Evolutionary conservation across 1,140 invertebrate species (phyloP), one percentile per base, ranked within the genome.

Genomic region (Papilio dardanus): DNA sequence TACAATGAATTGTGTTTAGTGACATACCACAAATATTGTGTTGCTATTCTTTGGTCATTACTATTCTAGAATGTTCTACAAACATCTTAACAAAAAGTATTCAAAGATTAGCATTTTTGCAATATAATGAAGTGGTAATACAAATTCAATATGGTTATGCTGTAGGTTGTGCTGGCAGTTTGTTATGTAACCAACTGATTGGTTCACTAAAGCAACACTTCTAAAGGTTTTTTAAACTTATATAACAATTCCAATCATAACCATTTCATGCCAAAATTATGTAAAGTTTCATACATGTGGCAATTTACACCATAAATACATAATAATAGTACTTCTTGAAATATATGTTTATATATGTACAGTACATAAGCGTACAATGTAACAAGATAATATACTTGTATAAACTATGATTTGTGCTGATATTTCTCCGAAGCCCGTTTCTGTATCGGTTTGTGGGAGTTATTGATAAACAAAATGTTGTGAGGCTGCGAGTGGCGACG

Each of bases 401-500:
- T 37, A 54, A 54, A 54, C 21, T 54, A 54, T 12, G 19, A 54
- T 54, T 54, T 24, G 19, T 3, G 50, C 50, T 24, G 50, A 54
- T 21, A 54, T 54, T 54, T 54, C 50, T 54, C 3, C 12, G 21
- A 28, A 35, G 16, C 16, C 65, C 21, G 28, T 66, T 35, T 14
- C 30, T 19, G 21, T 35, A 35, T 35, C 10, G n/a, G 65, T 66
- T 66, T n/a, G 65, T 35, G 16, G 16, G 30, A 35, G 65, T 66
- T 66, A 66, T 66, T 66, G 65, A 66, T 66, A 66, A 66, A 66
- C 65, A 66, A 66, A 66, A 35, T 35, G 58, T 28, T 65, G 35
- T 28, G 24, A 24, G 54, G 21, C 54, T 58, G 54, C 54, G 54
- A 58, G 19, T 58, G 50, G 50, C 50, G 50, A 58, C 50, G 24